Evolutionary conservation across 2,797 vertebrate genomes (phyloP).

Genomic region (Scolopax bukidnonensis): DNA sequence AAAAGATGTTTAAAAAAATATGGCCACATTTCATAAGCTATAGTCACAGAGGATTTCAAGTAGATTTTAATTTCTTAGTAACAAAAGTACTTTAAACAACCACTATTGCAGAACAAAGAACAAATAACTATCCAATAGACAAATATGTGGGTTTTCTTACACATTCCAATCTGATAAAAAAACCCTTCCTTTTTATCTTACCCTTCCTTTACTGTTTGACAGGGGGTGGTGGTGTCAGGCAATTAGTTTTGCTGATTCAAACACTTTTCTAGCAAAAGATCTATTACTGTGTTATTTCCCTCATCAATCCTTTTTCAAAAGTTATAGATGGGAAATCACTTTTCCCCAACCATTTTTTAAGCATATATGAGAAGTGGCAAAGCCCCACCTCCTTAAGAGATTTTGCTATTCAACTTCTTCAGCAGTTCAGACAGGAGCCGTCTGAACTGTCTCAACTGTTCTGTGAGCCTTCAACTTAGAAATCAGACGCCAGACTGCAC

Average conservation of each 20-base stretch:
- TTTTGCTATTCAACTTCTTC: not conserved
- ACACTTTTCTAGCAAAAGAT: not conserved
- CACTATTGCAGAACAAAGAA: not conserved
- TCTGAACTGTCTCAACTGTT: not conserved
- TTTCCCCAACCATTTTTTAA: not conserved
- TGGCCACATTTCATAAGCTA: not conserved
- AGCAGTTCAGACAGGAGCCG: not conserved
- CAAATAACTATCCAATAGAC: fast-evolving
- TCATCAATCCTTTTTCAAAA: not conserved
- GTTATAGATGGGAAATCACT: fast-evolving
- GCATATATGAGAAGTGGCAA: fast-evolving
- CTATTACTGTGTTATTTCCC: not conserved
- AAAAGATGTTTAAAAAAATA: not conserved
- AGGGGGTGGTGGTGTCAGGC: fast-evolving
- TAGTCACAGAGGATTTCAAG: not conserved
- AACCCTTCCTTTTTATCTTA: not conserved
- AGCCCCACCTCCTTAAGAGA: not conserved
- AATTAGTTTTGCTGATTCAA: not conserved
- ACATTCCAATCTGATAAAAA: not conserved
- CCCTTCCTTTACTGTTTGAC: not conserved
- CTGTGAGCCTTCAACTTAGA: not conserved
- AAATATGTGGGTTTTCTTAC: fast-evolving
- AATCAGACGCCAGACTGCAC: fast-evolving
- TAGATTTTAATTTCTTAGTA: not conserved
- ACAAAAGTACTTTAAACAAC: not conserved